Evolutionary conservation across 2,797 vertebrate genomes (phyloP).

Genomic region (Xyrichtys novacula): DNA sequence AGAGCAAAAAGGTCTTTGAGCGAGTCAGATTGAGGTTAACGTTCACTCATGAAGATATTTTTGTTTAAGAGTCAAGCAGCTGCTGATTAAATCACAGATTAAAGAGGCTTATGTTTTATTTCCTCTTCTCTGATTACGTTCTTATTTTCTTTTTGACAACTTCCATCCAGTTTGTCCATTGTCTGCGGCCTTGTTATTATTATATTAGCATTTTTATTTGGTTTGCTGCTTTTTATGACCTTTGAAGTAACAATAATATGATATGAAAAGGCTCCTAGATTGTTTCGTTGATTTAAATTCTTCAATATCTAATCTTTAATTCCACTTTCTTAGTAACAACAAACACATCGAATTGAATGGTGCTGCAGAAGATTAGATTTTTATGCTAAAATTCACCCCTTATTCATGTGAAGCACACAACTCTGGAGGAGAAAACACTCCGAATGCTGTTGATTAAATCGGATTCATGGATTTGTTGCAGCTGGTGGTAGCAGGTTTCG

Average conservation of each 20-base stretch:
- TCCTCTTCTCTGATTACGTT: not conserved
- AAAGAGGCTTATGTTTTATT: conserved; percentile 14
- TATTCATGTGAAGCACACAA: no score
- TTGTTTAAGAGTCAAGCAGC: conserved; percentile 26
- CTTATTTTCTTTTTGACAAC: conserved; percentile 3
- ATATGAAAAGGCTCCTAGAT: not conserved
- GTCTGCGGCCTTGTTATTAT: not conserved
- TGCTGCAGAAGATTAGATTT: no score
- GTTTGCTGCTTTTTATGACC: conserved; percentile 7
- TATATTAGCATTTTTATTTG: conserved; percentile 39
- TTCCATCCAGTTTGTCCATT: conserved; percentile 6
- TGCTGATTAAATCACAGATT: conserved; percentile 48
- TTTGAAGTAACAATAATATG: not conserved
- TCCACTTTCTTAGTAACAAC: not conserved
- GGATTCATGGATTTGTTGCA: no score
- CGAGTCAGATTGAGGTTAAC: conserved; percentile 20
- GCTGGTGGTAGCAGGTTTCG: no score
- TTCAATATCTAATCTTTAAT: not conserved
- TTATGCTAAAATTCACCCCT: no score
- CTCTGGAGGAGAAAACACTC: no score
- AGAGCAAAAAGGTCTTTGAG: conserved; percentile 24
- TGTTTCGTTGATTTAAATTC: not conserved
- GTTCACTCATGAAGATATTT: conserved; percentile 25
- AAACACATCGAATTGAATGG: not conserved
- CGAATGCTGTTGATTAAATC: no score